Base-by-base conservation (phyloP, 2,888 invertebrate genomes). In the Venustoraphidia nigricollis region DNA sequence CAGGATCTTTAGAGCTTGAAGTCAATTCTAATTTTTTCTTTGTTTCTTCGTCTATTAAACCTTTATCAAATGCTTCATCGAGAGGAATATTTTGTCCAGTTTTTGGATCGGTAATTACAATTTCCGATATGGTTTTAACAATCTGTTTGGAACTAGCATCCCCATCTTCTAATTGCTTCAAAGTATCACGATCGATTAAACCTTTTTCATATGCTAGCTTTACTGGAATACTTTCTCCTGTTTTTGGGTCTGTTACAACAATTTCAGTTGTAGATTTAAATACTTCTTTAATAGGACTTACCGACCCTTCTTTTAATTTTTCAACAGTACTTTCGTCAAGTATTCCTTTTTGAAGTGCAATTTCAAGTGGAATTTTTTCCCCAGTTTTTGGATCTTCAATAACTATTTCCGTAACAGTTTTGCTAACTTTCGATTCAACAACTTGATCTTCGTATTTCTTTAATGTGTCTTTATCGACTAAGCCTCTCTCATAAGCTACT, bases 181-280 rank as follows among this genome's bases (percentile, higher is more conserved):
- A 70, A 72, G 75, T 75, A 51, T 70, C 59, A 47, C 68, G 59
- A 58, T 76, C 82, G 49, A 91, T 81, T 50, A 83, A 65, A 8
- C 88, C 88, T 51, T 81, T 73, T 60, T 83, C 77, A 54, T 87
- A 77, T 4, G 92, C 92, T 46, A 85, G 81, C 64, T 87, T 83
- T 56, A 87, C 75, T 2, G 86, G 83, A 54, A 90, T 71, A 11
- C 71, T 62, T 10, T 66, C 69, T 4, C 74, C 75, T 10, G 66
- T 65, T 53, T 68, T 68, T 0, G 71, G 64, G 58, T 76, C 71
- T 4, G 75, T 65, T 8, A 76, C 61, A 35, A 64, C 64, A 37
- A 67, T 65, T 45, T 66, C 62, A 17, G 73, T 66, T 36, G 75
- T 75, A 27, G 27, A 27, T 27, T 51, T 68, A 64, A 47, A 45